These are phyloP conservation scores for Pithys albifrons DNA, from an alignment of 2,113 vertebrate genomes.

Conservation along the genomic window DNA sequence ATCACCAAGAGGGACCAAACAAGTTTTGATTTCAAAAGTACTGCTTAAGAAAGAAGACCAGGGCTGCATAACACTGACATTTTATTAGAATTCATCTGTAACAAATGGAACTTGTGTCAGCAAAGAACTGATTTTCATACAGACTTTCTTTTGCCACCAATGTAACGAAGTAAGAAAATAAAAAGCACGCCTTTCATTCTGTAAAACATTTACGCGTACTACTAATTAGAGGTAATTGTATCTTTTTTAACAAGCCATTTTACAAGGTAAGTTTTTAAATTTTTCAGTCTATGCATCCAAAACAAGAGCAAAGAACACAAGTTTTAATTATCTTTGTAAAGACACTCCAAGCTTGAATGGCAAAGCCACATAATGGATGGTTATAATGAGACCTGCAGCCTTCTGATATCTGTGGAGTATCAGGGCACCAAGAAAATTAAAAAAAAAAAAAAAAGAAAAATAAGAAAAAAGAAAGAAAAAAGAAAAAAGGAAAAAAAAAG, in stretches of 20 bases:
- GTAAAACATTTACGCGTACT: conserved; percentile 98
- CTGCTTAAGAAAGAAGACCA: conserved; percentile 78
- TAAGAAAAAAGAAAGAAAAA: not conserved
- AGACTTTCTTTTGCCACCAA: conserved; percentile 98
- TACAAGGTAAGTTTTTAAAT: conserved; percentile 83
- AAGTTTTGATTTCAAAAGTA: conserved; percentile 59
- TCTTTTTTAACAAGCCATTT: conserved; percentile 97
- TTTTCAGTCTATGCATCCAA: conserved; percentile 99
- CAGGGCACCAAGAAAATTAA: conserved; percentile 81
- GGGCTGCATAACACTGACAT: conserved; percentile 98
- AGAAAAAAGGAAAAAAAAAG: not conserved
- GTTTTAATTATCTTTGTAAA: conserved; percentile 91
- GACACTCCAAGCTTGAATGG: conserved; percentile 97
- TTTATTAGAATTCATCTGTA: conserved; percentile 99
- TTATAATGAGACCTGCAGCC: conserved; percentile 84
- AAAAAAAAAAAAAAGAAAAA: not conserved
- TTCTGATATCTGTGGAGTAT: conserved; percentile 87
- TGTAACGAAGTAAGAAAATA: conserved; percentile 99
- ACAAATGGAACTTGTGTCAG: conserved; percentile 99
- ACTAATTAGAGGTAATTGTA: conserved; percentile 99
- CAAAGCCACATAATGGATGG: conserved; percentile 93
- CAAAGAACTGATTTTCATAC: conserved; percentile 99
- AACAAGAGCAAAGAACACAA: conserved; percentile 98
- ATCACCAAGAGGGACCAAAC: not conserved
- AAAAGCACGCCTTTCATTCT: conserved; percentile 99